Evolutionary conservation across 2,797 vertebrate genomes (phyloP).

Genomic region (Melanotaenia pygmaea): DNA sequence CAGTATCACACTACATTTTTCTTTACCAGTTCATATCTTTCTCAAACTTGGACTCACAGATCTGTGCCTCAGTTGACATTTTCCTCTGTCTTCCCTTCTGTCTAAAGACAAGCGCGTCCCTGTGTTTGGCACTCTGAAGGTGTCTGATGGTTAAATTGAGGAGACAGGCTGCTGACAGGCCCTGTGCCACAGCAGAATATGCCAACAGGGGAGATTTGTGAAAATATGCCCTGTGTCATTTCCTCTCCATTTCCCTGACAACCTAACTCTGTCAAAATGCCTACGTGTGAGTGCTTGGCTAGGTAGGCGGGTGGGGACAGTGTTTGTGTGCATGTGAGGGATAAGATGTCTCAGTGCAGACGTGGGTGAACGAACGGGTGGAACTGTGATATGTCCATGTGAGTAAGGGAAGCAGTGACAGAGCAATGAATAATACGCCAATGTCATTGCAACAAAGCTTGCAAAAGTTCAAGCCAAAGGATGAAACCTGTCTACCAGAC

Average conservation of each 20-base stretch:
- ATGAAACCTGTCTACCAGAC: constrained; percentile 51
- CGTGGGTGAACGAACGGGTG: constrained; percentile 50
- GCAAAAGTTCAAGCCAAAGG: constrained; percentile 50
- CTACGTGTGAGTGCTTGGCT: constrained; percentile 50
- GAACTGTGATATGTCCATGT: constrained; percentile 51
- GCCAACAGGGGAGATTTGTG: constrained; percentile 81
- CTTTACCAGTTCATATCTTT: constrained; percentile 20
- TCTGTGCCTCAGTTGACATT: constrained; percentile 48
- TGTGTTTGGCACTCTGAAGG: constrained; percentile 66
- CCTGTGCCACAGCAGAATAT: constrained; percentile 68
- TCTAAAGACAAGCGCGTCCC: constrained; percentile 70
- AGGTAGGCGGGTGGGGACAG: constrained; percentile 48
- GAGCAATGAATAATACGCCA: constrained; percentile 40
- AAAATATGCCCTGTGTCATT: constrained; percentile 84
- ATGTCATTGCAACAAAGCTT: constrained; percentile 57
- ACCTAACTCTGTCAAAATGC: constrained; percentile 74
- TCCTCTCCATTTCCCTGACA: constrained; percentile 78
- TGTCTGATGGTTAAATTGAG: constrained; percentile 79
- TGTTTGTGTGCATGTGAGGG: constrained; percentile 41
- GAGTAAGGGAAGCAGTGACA: constrained; percentile 33
- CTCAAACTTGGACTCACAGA: constrained; percentile 23
- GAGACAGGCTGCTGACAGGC: constrained; percentile 83
- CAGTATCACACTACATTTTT: constrained; percentile 20
- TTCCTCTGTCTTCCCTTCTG: constrained; percentile 60
- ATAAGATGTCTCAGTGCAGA: constrained; percentile 49